A percentile compares a stretch with the other conserved stretches of the same genome.
Conservation (phyloP, 2,113 vertebrate species). For the Gracilinanus agilis region DNA sequence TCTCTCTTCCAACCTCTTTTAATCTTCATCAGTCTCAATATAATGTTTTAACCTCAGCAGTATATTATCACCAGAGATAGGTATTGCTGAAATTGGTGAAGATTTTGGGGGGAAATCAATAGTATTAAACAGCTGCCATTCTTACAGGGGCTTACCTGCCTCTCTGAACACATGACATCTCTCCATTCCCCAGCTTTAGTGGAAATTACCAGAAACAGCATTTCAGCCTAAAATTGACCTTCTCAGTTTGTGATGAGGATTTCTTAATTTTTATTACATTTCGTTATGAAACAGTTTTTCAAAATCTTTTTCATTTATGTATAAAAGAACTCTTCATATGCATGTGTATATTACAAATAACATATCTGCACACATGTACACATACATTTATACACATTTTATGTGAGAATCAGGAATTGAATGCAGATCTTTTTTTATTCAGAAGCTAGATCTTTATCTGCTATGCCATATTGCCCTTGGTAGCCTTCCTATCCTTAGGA, state of each 20-base stretch:
- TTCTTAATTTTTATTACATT: conserved; percentile 3
- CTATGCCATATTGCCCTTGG: not conserved
- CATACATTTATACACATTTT: not conserved
- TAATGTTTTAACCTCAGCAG: conserved; percentile 60
- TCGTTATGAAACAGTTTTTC: not conserved
- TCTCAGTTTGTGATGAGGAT: not conserved
- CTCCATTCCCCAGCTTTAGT: conserved; percentile 12
- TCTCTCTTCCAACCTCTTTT: conserved; percentile 66
- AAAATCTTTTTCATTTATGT: conserved; percentile 10
- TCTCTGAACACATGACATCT: conserved; percentile 25
- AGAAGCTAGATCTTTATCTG: not conserved
- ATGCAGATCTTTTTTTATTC: not conserved
- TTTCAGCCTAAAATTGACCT: not conserved
- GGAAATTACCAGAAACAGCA: conserved; percentile 21
- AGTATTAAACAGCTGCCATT: conserved; percentile 35
- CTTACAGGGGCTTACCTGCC: not conserved
- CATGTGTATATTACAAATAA: not conserved
- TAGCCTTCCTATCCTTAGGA: not conserved
- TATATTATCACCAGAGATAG: conserved; percentile 45
- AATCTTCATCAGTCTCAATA: conserved; percentile 73
- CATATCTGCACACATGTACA: not conserved
- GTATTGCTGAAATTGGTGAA: conserved; percentile 65
- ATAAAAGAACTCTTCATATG: not conserved
- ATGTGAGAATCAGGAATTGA: not conserved
- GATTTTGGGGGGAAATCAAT: conserved; percentile 55